A percentile compares a stretch with the other conserved stretches of the same genome.
phyloP scores from a whole-genome alignment of 1,140 invertebrate genomes.

The Onthophagus taurus region DNA sequence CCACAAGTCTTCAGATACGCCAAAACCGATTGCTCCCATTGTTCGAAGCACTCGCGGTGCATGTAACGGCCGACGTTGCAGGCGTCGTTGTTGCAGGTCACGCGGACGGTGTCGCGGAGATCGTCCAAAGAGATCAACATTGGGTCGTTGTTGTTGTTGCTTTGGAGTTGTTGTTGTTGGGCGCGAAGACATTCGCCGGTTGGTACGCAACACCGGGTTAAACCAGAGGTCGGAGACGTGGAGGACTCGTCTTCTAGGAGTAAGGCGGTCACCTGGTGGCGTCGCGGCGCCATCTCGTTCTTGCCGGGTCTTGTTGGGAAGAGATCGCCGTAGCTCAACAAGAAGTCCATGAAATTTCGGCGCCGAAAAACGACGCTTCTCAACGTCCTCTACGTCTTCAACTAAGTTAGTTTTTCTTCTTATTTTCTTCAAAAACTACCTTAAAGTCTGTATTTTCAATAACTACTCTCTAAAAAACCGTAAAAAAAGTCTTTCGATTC shows the following conservation, averaged over 20 bases:
- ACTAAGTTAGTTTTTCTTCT: neutral
- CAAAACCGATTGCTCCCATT: constrained; percentile 82
- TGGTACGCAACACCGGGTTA: constrained; percentile 70
- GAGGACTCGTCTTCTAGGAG: constrained; percentile 24
- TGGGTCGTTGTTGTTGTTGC: constrained; percentile 38
- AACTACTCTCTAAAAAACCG: too few species aligned
- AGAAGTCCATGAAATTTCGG: neutral
- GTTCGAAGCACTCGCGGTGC: constrained; percentile 91
- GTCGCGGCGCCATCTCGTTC: constrained; percentile 30
- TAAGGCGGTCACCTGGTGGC: constrained; percentile 35
- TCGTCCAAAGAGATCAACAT: constrained; percentile 60
- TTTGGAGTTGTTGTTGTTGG: constrained; percentile 31
- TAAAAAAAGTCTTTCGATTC: too few species aligned
- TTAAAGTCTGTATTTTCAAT: too few species aligned
- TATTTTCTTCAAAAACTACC: too few species aligned
- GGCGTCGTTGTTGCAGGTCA: constrained; percentile 91
- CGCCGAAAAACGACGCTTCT: constrained; percentile 1
- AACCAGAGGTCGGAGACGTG: constrained; percentile 36
- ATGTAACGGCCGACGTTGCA: constrained; percentile 82
- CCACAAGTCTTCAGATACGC: constrained; percentile 83
- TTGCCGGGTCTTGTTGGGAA: neutral
- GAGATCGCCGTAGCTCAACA: neutral
- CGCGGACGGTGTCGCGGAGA: constrained; percentile 69
- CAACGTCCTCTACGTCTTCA: constrained; percentile 1
- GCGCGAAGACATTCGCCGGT: constrained; percentile 64